phyloP scores from a whole-genome alignment of 2,888 invertebrate genomes.

The Sarcophaga subvicina region DNA sequence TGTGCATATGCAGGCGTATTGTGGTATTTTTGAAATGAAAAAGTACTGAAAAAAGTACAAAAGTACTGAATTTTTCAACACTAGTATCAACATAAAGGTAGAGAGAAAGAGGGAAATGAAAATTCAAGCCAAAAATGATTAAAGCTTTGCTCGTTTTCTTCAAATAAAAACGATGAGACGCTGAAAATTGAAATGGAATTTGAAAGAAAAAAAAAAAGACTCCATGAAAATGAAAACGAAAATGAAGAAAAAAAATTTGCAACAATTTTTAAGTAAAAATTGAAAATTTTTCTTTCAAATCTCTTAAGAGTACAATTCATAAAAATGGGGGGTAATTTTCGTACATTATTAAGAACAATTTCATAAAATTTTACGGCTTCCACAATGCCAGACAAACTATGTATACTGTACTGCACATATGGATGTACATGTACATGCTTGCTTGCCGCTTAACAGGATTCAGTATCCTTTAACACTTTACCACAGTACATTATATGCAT shows the following conservation, averaged over 20 bases:
- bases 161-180: too few species aligned
- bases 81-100: too few species aligned
- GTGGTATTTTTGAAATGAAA: too few species aligned
- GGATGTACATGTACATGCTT: too few species aligned
- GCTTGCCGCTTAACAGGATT: too few species aligned
- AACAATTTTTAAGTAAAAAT: not conserved
- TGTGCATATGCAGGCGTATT: too few species aligned
- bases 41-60: too few species aligned
- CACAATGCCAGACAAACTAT: not conserved
- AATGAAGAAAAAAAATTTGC: not conserved
- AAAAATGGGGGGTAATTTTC: conserved; percentile 29
- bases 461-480: not conserved
- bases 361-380: conserved; percentile 56
- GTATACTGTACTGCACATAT: too few species aligned
- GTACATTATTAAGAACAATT: conserved; percentile 46
- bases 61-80: too few species aligned
- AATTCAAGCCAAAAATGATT: too few species aligned
- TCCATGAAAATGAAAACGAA: not conserved
- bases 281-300: conserved; percentile 11
- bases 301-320: not conserved
- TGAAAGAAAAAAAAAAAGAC: conserved; percentile 9
- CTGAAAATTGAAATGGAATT: conserved; percentile 46
- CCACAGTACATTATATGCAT: not conserved
- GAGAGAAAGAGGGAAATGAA: too few species aligned
- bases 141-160: too few species aligned